Evolutionary conservation across 53 echinoderm and acorn worm species (phyloP).

Genomic region (Apostichopus leukothele): DNA sequence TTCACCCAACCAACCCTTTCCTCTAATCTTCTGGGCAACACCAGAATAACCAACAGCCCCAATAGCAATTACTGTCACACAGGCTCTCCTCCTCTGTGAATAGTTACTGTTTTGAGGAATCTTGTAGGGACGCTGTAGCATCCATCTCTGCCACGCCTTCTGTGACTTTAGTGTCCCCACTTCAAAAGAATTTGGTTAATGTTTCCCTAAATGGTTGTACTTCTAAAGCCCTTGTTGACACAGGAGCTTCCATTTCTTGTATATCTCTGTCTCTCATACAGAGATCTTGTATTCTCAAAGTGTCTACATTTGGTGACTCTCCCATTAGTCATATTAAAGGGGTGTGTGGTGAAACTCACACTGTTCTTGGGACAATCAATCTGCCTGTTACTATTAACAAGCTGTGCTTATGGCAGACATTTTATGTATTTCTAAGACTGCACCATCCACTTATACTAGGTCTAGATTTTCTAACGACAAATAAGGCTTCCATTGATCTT

Average conservation of each 20-base stretch:
- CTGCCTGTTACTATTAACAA: not conserved
- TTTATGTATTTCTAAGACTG: slow-evolving; percentile 10
- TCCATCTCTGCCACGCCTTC: not conserved
- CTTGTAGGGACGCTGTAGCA: not conserved
- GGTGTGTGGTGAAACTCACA: slow-evolving; percentile 18
- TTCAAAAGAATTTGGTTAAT: not conserved
- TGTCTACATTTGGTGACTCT: not conserved
- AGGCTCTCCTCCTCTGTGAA: not conserved
- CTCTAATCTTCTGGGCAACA: too few species aligned
- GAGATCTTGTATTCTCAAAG: not conserved
- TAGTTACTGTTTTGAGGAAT: not conserved
- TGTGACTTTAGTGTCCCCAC: slow-evolving; percentile 8
- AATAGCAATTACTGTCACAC: not conserved
- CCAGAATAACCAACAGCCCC: not conserved
- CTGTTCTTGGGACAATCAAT: not conserved
- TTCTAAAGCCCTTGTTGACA: not conserved
- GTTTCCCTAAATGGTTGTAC: not conserved
- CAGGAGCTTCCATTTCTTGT: slow-evolving; percentile 9
- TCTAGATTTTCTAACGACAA: not conserved
- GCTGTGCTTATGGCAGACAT: not conserved
- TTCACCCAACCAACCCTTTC: too few species aligned
- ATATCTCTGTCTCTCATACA: not conserved
- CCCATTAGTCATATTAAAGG: not conserved
- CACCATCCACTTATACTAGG: slow-evolving; percentile 1
- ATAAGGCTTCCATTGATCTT: not conserved